These are phyloP conservation scores for Marasmarcha lunaedactyla DNA, from an alignment of 2,888 invertebrate genomes.

Conservation along the genomic window DNA sequence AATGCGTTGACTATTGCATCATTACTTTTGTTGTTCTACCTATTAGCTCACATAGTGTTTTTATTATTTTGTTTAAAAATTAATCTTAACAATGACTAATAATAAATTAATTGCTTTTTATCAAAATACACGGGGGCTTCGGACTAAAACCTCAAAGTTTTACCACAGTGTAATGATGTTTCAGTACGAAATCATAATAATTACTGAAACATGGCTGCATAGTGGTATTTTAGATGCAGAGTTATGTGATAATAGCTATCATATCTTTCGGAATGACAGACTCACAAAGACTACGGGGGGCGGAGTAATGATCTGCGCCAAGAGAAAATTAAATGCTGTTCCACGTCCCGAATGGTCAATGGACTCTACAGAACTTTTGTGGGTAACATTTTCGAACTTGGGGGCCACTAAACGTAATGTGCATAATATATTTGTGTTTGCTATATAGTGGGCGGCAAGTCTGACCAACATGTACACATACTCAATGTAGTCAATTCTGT, in stretches of 20 bases:
- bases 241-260: background rate
- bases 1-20: too few species aligned
- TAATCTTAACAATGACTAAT: background rate
- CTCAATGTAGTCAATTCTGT: background rate
- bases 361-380: background rate
- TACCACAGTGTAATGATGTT: background rate
- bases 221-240: background rate
- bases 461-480: background rate
- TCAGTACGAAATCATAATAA: background rate
- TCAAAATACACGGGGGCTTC: background rate
- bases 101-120: background rate
- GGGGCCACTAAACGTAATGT: background rate
- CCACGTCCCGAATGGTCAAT: background rate
- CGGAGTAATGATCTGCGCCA: background rate
- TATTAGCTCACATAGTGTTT: too few species aligned
- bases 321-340: background rate
- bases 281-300: background rate
- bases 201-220: slow-evolving; percentile 1
- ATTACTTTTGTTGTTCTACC: too few species aligned
- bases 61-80: background rate
- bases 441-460: background rate
- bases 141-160: background rate
- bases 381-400: background rate
- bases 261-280: background rate
- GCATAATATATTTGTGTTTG: background rate